phyloP scores from a whole-genome alignment of 2,113 vertebrate genomes.

The Pelecanus crispus region DNA sequence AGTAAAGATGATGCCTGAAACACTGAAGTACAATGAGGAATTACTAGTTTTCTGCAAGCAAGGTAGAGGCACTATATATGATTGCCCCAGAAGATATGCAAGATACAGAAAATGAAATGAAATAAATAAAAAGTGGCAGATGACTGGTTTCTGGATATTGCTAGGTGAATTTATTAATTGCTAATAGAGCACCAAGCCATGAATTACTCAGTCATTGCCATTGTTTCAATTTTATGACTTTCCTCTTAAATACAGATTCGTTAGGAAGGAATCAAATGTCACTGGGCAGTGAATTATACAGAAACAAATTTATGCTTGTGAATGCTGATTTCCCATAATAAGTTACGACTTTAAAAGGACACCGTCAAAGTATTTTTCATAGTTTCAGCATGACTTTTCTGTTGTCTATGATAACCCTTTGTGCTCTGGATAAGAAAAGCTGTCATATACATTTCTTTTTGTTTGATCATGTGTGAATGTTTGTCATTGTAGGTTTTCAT shows the following conservation, averaged over 20 bases:
- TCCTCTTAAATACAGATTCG: constrained; percentile 63
- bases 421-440: not conserved
- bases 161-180: constrained; percentile 70
- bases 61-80: constrained; percentile 50
- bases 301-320: constrained; percentile 50
- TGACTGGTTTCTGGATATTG: constrained; percentile 54
- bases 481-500: not conserved
- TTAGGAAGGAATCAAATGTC: constrained; percentile 65
- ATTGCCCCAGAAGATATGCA: constrained; percentile 46
- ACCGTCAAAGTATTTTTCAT: constrained; percentile 11
- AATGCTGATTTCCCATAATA: constrained; percentile 45
- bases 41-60: constrained; percentile 51
- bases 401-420: not conserved
- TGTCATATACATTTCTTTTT: not conserved
- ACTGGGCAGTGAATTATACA: constrained; percentile 48
- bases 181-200: constrained; percentile 55
- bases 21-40: constrained; percentile 49
- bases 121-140: constrained; percentile 65
- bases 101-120: constrained; percentile 56
- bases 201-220: constrained; percentile 59
- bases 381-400: not conserved
- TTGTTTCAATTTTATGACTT: constrained; percentile 64
- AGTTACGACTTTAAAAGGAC: constrained; percentile 40
- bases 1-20: constrained; percentile 38
- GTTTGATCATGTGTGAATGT: not conserved